Conservation (phyloP, 2,888 invertebrate species). For the Cryptocheilus praepositus region DNA sequence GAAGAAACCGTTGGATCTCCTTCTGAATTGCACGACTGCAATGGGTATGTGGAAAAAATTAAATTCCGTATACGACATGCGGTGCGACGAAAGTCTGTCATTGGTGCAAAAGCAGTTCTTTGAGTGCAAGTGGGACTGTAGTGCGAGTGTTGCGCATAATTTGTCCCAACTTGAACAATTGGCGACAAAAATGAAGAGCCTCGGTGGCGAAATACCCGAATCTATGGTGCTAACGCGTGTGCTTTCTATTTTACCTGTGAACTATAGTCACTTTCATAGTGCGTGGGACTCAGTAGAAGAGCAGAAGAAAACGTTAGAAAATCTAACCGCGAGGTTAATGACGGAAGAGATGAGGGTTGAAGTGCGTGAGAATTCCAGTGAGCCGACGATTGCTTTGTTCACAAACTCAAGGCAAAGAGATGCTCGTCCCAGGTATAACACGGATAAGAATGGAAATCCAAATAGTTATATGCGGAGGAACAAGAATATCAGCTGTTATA, state of each 20-base stretch:
- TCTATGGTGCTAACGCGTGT: constrained; percentile 44
- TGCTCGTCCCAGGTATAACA: too few relatives aligned
- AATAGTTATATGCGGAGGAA: not conserved
- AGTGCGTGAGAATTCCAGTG: constrained; percentile 2
- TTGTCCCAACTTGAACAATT: constrained; percentile 44
- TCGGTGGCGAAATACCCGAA: constrained; percentile 36
- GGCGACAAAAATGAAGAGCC: constrained; percentile 35
- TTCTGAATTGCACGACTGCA: constrained; percentile 38
- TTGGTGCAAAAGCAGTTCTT: constrained; percentile 51
- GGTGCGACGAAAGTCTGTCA: constrained; percentile 38
- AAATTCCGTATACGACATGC: constrained; percentile 43
- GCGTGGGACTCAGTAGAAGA: constrained; percentile 36
- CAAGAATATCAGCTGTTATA: too few relatives aligned
- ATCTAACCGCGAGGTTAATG: constrained; percentile 21
- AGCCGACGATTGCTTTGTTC: not conserved
- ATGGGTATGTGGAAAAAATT: constrained; percentile 50
- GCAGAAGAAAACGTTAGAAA: constrained; percentile 24
- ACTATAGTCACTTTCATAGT: constrained; percentile 38
- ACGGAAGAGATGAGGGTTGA: constrained; percentile 19
- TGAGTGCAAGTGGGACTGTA: constrained; percentile 32
- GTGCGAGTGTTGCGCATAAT: constrained; percentile 26
- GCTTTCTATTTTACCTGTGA: constrained; percentile 13
- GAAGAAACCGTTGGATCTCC: constrained; percentile 34
- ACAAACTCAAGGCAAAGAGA: too few relatives aligned
- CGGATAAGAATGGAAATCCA: not conserved